Evolutionary conservation across 1,140 invertebrate genomes (phyloP).

Genomic region (Atta colombica): DNA sequence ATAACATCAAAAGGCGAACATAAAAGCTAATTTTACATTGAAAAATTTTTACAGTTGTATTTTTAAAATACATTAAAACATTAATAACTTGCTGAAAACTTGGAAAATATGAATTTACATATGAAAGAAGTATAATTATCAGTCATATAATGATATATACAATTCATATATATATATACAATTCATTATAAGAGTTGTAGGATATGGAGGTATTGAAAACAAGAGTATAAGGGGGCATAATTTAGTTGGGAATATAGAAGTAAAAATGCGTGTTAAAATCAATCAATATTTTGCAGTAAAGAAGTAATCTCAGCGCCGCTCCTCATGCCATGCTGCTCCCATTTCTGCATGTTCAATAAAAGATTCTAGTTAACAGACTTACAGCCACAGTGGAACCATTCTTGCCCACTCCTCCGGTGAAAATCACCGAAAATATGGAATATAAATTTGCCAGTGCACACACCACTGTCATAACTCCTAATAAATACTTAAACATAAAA

Average conservation of each 20-base stretch:
- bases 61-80: conserved; percentile 1
- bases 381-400: conserved; percentile 97
- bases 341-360: conserved; percentile 81
- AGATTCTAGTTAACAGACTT: conserved; percentile 87
- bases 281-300: conserved; percentile 79
- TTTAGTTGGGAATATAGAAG: conserved; percentile 59
- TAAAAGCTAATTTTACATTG: conserved; percentile 29
- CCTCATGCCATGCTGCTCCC: conserved; percentile 86
- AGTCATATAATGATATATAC: conserved; percentile 25
- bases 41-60: not conserved
- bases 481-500: conserved; percentile 91
- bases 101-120: conserved; percentile 23
- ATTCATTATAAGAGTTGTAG: conserved; percentile 27
- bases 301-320: conserved; percentile 79
- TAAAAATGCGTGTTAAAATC: conserved; percentile 73
- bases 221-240: conserved; percentile 17
- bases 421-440: conserved; percentile 92
- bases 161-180: conserved; percentile 22
- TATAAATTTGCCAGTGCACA: conserved; percentile 90
- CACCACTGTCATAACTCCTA: conserved; percentile 90
- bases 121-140: conserved; percentile 25
- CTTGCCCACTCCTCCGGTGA: conserved; percentile 97
- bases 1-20: conserved; percentile 11
- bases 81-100: conserved; percentile 17
- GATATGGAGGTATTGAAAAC: conserved; percentile 35